Conservation (phyloP, 2,888 invertebrate species). For the Drosophila niveifrons region DNA sequence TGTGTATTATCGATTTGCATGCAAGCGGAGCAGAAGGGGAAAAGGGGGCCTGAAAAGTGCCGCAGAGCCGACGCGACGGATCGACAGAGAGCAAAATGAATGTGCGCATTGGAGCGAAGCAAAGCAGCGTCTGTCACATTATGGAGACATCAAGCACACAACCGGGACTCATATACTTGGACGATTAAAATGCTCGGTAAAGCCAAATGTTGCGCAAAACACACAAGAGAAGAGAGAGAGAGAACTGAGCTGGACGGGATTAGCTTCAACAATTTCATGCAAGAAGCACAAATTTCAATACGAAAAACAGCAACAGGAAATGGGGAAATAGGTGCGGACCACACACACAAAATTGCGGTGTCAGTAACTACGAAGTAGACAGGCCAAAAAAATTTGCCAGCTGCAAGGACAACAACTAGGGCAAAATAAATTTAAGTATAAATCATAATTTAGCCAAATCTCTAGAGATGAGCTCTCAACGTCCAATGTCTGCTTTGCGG, state of each 20-base stretch:
- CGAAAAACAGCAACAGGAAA: background rate
- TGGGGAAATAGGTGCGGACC: constrained; percentile 12
- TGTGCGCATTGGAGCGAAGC: constrained; percentile 60
- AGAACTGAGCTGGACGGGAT: constrained; percentile 29
- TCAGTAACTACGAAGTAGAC: constrained; percentile 55
- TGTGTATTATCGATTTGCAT: constrained; percentile 67
- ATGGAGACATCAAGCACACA: constrained; percentile 75
- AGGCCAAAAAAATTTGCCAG: constrained; percentile 43
- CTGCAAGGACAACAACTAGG: constrained; percentile 10
- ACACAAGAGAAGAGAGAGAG: too few species aligned
- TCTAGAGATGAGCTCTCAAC: constrained; percentile 77
- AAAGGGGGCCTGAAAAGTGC: background rate
- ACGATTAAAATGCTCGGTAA: constrained; percentile 61
- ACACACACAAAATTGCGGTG: constrained; percentile 39
- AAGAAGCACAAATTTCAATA: constrained; percentile 51
- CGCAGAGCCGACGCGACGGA: constrained; percentile 16
- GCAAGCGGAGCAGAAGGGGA: constrained; percentile 7
- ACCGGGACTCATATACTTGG: constrained; percentile 66
- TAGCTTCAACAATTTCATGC: constrained; percentile 46
- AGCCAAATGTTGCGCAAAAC: constrained; percentile 8
- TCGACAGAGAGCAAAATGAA: constrained; percentile 48
- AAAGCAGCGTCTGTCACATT: constrained; percentile 68
- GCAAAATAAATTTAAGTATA: constrained; percentile 66
- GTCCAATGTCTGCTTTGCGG: constrained; percentile 46
- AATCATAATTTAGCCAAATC: constrained; percentile 80